Evolutionary conservation across 2,888 invertebrate genomes (phyloP).

Genomic region (Trichogramma dendrolimi): DNA sequence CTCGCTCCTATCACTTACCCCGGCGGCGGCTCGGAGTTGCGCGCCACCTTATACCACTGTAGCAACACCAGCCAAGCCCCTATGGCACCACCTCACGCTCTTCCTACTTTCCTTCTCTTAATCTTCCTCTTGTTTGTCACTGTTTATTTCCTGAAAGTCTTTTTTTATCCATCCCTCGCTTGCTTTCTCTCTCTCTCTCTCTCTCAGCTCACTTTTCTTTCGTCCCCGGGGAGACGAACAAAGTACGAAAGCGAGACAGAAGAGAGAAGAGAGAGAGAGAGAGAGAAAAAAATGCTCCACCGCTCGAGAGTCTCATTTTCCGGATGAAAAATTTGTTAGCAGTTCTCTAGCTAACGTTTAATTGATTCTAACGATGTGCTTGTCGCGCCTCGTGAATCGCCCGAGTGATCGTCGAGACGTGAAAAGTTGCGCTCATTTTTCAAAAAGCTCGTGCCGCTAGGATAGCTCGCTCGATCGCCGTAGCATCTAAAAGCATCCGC

Average conservation of each 20-base stretch:
- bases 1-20: slow-evolving; percentile 22
- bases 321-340: slow-evolving; percentile 16
- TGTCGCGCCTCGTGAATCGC: no score
- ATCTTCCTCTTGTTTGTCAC: slow-evolving; percentile 28
- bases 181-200: slow-evolving; percentile 1
- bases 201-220: neutral
- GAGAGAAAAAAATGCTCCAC: no score
- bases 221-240: neutral
- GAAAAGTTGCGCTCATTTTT: no score
- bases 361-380: slow-evolving; percentile 18
- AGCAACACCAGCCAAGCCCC: slow-evolving; percentile 1
- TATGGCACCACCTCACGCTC: slow-evolving; percentile 7
- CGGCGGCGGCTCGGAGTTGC: neutral
- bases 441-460: no score
- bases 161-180: neutral
- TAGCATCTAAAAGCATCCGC: no score
- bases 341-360: slow-evolving; percentile 9
- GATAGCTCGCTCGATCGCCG: no score
- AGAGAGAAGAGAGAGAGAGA: no score
- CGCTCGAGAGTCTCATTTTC: neutral
- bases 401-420: no score
- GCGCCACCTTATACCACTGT: neutral
- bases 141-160: slow-evolving; percentile 18
- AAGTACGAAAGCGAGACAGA: no score
- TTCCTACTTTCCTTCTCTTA: slow-evolving; percentile 25